phyloP scores from a whole-genome alignment of 2,888 invertebrate genomes.

The Elegia similella region DNA sequence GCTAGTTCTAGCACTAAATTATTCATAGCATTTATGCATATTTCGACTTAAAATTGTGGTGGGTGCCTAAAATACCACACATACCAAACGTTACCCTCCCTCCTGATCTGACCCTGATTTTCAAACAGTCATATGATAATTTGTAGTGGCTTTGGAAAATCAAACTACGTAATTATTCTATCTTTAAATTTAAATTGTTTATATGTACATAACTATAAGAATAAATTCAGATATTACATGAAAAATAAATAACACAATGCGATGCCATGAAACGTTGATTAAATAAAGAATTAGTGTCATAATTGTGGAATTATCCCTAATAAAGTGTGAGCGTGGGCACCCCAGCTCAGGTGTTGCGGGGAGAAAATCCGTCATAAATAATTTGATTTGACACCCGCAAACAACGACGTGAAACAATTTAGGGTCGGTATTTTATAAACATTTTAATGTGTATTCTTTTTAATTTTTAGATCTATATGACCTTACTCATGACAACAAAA shows the following conservation, averaged over 20 bases:
- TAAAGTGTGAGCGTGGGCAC: constrained; percentile 49
- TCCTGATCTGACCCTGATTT: too few species aligned
- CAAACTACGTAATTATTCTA: too few species aligned
- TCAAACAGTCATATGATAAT: too few species aligned
- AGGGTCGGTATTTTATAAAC: constrained; percentile 37
- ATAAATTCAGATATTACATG: background rate
- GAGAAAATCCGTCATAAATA: constrained; percentile 70
- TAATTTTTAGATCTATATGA: background rate
- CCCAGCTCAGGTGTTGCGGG: constrained; percentile 61
- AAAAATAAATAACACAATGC: background rate
- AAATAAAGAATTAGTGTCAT: constrained; percentile 39
- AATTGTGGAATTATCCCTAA: constrained; percentile 48
- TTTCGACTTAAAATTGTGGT: too few species aligned
- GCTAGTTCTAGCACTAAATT: too few species aligned
- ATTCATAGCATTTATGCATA: too few species aligned
- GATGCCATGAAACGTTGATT: constrained; percentile 22
- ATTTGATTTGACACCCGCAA: constrained; percentile 72
- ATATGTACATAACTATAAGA: too few species aligned
- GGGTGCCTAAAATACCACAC: too few species aligned
- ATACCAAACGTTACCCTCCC: too few species aligned
- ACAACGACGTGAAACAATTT: constrained; percentile 56
- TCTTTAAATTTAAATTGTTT: too few species aligned
- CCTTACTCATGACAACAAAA: too few species aligned
- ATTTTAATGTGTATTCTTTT: constrained; percentile 24
- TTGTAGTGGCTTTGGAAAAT: too few species aligned